Conservation (phyloP, 2,888 invertebrate species). For the Digitonthophagus gazella region DNA sequence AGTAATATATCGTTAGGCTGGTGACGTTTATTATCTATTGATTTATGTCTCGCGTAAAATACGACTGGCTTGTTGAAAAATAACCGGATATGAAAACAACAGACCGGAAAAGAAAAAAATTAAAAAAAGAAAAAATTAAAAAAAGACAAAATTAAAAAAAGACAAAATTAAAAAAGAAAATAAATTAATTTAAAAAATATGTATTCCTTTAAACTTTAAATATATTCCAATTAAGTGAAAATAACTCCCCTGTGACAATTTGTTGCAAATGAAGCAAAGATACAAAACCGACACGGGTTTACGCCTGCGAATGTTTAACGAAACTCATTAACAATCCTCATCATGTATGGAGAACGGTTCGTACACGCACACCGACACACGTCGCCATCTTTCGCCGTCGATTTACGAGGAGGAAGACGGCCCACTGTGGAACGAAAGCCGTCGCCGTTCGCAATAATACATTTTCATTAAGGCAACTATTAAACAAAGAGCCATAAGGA, state of each 20-base stretch:
- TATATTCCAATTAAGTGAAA: too few species aligned
- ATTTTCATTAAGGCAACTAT: background rate
- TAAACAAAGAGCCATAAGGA: background rate
- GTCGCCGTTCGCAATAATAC: background rate
- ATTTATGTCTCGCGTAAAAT: background rate
- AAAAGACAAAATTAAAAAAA: too few species aligned
- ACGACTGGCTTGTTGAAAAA: background rate
- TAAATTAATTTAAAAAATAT: too few species aligned
- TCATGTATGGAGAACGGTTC: background rate
- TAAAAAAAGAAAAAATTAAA: too few species aligned
- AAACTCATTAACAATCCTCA: background rate
- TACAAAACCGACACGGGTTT: background rate
- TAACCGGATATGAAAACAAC: background rate
- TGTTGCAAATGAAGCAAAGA: background rate
- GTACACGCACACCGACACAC: background rate
- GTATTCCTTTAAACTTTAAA: too few species aligned
- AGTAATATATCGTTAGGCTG: background rate
- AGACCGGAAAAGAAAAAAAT: background rate
- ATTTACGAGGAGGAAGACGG: background rate
- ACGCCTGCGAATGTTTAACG: background rate
- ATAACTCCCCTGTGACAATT: background rate
- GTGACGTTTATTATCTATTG: conserved; percentile 8
- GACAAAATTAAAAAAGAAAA: too few species aligned
- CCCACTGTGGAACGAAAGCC: background rate
- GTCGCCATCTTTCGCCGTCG: background rate